phyloP scores from a whole-genome alignment of 2,888 invertebrate genomes.

The Parapristionchus giblindavisi region DNA sequence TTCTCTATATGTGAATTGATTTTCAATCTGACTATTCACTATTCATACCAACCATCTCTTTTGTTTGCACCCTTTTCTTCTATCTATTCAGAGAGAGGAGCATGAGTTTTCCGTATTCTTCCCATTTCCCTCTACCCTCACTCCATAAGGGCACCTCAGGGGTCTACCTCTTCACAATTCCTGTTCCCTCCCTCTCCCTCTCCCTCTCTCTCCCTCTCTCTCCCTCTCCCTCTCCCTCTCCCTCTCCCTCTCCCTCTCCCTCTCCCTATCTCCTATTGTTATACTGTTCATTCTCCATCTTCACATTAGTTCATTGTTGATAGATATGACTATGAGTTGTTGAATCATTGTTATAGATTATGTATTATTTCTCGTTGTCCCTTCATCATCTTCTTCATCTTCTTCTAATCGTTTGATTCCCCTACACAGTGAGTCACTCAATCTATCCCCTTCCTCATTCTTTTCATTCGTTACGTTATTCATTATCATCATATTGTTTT shows the following conservation, averaged over 20 bases:
- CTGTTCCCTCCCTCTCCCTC: conserved; percentile 1
- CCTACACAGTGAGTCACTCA: neutral
- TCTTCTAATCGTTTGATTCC: too few species aligned
- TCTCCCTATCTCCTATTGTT: conserved; percentile 15
- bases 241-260: conserved; percentile 22
- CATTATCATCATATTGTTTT: conserved; percentile 17
- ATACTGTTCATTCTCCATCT: conserved; percentile 16
- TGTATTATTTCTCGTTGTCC: neutral
- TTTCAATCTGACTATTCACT: too few species aligned
- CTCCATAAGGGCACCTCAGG: neutral
- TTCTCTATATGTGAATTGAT: too few species aligned
- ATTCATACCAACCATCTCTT: neutral
- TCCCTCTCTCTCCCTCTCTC: neutral
- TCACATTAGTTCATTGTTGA: neutral
- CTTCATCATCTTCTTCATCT: too few species aligned
- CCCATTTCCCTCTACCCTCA: neutral
- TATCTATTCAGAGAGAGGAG: neutral
- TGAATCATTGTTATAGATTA: conserved; percentile 16
- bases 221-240: neutral
- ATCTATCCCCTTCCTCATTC: neutral
- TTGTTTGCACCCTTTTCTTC: neutral
- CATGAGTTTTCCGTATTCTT: conserved; percentile 11
- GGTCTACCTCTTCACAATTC: neutral
- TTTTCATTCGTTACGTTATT: conserved; percentile 3
- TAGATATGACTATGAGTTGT: conserved; percentile 5